Evolutionary conservation across 2,113 vertebrate genomes (phyloP).

Genomic region (Cichladusa arquata): DNA sequence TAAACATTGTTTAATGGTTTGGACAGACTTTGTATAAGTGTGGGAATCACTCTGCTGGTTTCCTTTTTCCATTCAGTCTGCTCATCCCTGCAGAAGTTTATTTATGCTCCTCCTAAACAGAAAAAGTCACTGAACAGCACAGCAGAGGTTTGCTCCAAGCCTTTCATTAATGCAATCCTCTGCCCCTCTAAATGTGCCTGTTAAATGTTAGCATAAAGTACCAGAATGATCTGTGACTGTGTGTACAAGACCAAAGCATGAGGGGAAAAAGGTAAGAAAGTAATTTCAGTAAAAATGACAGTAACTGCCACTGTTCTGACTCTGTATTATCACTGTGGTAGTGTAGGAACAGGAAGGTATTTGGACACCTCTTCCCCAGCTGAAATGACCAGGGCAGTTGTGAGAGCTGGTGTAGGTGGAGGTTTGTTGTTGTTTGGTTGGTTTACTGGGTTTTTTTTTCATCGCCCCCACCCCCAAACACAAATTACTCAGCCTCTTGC

Average conservation of each 20-base stretch:
- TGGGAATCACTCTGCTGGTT: not conserved
- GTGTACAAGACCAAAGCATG: accelerated
- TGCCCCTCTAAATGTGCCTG: not conserved
- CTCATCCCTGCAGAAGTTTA: not conserved
- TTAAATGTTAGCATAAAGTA: not conserved
- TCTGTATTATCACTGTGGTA: not conserved
- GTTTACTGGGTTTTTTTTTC: not conserved
- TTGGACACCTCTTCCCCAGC: not conserved
- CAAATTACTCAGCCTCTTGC: not conserved
- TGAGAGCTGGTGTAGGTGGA: not conserved
- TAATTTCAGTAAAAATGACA: not conserved
- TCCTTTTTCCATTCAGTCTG: not conserved
- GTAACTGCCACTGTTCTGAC: not conserved
- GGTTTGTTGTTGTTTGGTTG: not conserved
- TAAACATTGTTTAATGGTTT: not conserved
- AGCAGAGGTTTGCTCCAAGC: not conserved
- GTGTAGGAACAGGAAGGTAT: not conserved
- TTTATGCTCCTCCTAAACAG: not conserved
- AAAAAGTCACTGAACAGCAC: not conserved
- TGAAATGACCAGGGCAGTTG: not conserved
- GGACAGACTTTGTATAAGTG: not conserved
- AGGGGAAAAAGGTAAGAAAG: not conserved
- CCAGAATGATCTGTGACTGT: not conserved
- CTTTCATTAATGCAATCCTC: not conserved
- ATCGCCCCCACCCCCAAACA: not conserved